A percentile compares a stretch with the other conserved stretches of the same genome.
phyloP scores from a whole-genome alignment of 2,888 invertebrate genomes.

The Caenorhabditis sp. region DNA sequence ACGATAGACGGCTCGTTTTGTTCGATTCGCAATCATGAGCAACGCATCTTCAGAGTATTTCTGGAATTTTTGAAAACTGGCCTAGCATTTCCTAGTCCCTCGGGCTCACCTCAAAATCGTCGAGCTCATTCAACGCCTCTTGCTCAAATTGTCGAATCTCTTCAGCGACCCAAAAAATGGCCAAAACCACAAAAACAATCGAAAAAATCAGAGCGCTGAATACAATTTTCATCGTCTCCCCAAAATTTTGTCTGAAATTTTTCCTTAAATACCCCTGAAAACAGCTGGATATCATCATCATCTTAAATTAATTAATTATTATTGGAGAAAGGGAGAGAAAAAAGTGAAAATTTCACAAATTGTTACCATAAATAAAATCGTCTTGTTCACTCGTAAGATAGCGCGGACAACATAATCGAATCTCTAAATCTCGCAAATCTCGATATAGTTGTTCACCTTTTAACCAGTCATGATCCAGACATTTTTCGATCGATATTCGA shows the following conservation, averaged over 20 bases:
- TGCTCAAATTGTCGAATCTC: conserved; percentile 11
- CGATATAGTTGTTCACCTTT: conserved; percentile 63
- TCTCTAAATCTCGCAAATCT: conserved; percentile 63
- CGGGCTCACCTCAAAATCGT: conserved; percentile 19
- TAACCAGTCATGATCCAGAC: conserved; percentile 66
- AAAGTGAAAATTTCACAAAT: background rate
- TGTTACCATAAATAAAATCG: conserved; percentile 43
- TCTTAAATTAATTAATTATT: background rate
- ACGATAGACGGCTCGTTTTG: conserved; percentile 3
- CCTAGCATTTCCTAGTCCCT: background rate
- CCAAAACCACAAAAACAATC: background rate
- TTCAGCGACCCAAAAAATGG: background rate
- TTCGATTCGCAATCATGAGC: background rate
- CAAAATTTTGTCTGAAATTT: background rate
- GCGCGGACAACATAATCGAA: conserved; percentile 57
- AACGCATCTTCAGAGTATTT: background rate
- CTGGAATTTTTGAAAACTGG: background rate
- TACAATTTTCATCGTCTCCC: background rate
- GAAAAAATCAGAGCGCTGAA: background rate
- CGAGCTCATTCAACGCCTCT: conserved; percentile 11
- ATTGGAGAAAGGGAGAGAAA: background rate
- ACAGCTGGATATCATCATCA: background rate
- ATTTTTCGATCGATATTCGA: conserved; percentile 67
- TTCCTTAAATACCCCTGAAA: background rate
- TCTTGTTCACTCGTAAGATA: conserved; percentile 49